phyloP scores from a whole-genome alignment of 1,140 invertebrate species.

The Rhyacophila brunnea region DNA sequence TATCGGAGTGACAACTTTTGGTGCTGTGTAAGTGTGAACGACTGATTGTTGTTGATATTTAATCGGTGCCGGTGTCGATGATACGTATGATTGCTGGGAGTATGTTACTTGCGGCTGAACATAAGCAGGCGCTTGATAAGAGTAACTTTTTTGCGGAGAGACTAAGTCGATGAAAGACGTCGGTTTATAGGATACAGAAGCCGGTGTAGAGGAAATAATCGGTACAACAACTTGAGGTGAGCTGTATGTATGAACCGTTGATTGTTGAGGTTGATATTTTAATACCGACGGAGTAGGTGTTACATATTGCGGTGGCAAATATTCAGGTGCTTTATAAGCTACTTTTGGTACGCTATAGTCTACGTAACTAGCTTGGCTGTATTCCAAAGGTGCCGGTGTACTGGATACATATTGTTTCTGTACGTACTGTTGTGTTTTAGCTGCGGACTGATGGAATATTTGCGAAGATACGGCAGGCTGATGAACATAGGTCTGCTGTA shows the following conservation, averaged over 20 bases:
- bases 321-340: conserved; percentile 42
- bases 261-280: conserved; percentile 18
- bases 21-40: conserved; percentile 16
- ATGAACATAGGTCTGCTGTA: conserved; percentile 42
- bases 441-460: conserved; percentile 37
- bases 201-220: conserved; percentile 6
- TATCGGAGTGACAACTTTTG: conserved; percentile 1
- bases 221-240: conserved; percentile 9
- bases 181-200: conserved; percentile 12
- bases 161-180: conserved; percentile 9
- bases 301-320: conserved; percentile 40
- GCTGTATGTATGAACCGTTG: conserved; percentile 20
- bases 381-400: conserved; percentile 40
- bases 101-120: conserved; percentile 4
- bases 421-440: conserved; percentile 7
- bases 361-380: conserved; percentile 2
- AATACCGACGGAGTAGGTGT: conserved; percentile 20
- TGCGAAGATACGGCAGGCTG: conserved; percentile 47
- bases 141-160: conserved; percentile 6
- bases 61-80: conserved; percentile 22
- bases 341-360: conserved; percentile 26
- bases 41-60: conserved; percentile 23
- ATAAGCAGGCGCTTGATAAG: conserved; percentile 18
- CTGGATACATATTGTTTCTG: conserved; percentile 38
- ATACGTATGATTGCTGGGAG: conserved; percentile 15